Base-by-base conservation (phyloP, 2,888 invertebrate species). In the Cheilosia impressa region DNA sequence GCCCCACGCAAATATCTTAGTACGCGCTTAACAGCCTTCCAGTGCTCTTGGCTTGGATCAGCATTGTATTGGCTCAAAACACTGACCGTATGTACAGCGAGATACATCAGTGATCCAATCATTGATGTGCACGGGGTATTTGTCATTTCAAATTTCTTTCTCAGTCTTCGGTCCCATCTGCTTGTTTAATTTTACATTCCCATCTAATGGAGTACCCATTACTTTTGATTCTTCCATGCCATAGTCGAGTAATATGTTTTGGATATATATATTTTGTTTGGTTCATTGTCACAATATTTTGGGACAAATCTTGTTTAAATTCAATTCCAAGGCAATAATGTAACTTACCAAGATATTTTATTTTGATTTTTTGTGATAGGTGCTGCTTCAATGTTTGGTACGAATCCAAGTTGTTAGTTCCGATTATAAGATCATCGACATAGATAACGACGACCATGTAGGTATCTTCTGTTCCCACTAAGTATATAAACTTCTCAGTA, bases 91-190 rank as follows among this genome's bases (percentile, higher is more conserved):
- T 34, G 34, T 9, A 34, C 34, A 34, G 34, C 34, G 10, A 34
- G 34, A 2, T 34, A 34, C 34, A 81, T 81, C n/a, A 87, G 38
- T 10, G 87, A 83, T 4, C 81, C 85, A 58, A 87, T 77, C 24
- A 82, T 27, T 22, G 85, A 79, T 34, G 78, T 76, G 41, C 62
- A 69, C 6, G 41, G 62, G 52, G 10, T 72, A 60, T 50, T 60
- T 43, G 31, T 13, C 60, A 71, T 60, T 13, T 71, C 60, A 4
- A 27, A 7, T 41, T 22, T 52, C 22, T 52, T 50, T n/a, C 13
- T 58, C 34, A 34, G 58, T 38, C n/a, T 71, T 58, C 13, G 63
- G 6, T 10, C 7, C n/a, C 69, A 69, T 69, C 34, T 47, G 31
- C 22, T 72, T 72, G 38, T 41, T 72, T 15, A 60, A 15, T 38